These are phyloP conservation scores for Cydia fagiglandana DNA, from an alignment of 1,140 invertebrate genomes.

Conservation along the genomic window DNA sequence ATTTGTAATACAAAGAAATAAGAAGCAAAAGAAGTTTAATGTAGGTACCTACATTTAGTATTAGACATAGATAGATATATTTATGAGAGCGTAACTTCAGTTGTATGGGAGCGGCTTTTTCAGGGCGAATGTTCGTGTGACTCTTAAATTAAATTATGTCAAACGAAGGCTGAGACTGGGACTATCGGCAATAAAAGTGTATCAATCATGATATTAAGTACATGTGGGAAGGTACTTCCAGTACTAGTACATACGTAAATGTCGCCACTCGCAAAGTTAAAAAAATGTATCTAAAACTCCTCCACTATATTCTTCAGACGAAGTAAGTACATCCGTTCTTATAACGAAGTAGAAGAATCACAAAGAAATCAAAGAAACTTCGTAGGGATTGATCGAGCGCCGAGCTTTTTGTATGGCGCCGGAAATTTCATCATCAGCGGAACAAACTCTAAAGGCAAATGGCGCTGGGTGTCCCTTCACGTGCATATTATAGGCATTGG, in stretches of 20 bases:
- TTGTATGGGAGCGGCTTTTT: too few relatives aligned
- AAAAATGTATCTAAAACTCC: not conserved
- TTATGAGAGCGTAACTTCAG: not conserved
- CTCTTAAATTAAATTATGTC: too few relatives aligned
- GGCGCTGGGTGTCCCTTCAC: not conserved
- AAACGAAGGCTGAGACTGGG: too few relatives aligned
- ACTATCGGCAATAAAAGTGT: too few relatives aligned
- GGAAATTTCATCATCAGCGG: constrained; percentile 4
- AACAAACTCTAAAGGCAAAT: not conserved
- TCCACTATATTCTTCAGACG: not conserved
- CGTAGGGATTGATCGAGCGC: constrained; percentile 2
- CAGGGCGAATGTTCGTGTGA: too few relatives aligned
- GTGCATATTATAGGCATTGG: not conserved
- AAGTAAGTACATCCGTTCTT: not conserved
- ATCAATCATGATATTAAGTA: too few relatives aligned
- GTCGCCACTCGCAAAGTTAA: not conserved
- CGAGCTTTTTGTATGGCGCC: constrained; percentile 7
- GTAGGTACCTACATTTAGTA: too few relatives aligned
- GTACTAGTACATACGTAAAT: too few relatives aligned
- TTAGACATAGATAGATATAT: too few relatives aligned
- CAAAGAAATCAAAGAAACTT: constrained; percentile 16
- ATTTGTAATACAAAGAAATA: too few relatives aligned
- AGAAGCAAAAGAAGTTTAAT: too few relatives aligned
- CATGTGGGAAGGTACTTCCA: too few relatives aligned
- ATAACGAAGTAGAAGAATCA: not conserved